phyloP scores from a whole-genome alignment of 2,888 invertebrate species.

The Andrena haemorrhoa region DNA sequence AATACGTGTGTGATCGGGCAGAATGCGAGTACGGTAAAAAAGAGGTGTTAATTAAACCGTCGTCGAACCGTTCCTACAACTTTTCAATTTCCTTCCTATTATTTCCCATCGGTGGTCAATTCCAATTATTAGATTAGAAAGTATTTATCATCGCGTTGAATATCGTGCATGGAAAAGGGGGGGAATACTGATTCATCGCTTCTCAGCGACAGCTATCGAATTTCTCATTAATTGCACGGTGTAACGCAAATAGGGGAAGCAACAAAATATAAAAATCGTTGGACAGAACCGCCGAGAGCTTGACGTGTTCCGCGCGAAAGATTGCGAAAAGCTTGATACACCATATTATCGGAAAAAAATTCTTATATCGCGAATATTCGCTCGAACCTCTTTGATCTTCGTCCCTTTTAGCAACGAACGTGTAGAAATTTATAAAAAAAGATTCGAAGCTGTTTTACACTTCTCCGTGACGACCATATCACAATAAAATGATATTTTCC shows the following conservation, averaged over 20 bases:
- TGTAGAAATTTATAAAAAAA: not conserved
- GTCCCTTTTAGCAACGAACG: not conserved
- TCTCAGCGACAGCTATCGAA: slow-evolving; percentile 27
- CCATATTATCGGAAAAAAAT: slow-evolving; percentile 31
- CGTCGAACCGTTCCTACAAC: not conserved
- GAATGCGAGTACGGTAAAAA: not conserved
- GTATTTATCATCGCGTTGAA: not conserved
- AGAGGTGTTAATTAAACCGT: slow-evolving; percentile 28
- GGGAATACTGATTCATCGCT: slow-evolving; percentile 3
- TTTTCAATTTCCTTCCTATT: slow-evolving; percentile 9
- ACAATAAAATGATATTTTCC: no score
- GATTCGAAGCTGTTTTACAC: not conserved
- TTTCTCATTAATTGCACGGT: slow-evolving; percentile 44
- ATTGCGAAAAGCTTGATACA: slow-evolving; percentile 8
- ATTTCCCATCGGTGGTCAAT: not conserved
- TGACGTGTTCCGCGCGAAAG: not conserved
- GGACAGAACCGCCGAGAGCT: not conserved
- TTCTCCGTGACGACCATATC: not conserved
- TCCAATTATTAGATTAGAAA: slow-evolving; percentile 7
- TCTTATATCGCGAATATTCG: slow-evolving; percentile 10
- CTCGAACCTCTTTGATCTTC: slow-evolving; percentile 15
- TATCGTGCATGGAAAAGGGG: not conserved
- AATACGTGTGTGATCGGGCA: not conserved
- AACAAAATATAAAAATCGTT: slow-evolving; percentile 21
- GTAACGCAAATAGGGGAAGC: slow-evolving; percentile 4